Evolutionary conservation across 1,140 invertebrate species (phyloP).

Genomic region (Drosophila athabasca): DNA sequence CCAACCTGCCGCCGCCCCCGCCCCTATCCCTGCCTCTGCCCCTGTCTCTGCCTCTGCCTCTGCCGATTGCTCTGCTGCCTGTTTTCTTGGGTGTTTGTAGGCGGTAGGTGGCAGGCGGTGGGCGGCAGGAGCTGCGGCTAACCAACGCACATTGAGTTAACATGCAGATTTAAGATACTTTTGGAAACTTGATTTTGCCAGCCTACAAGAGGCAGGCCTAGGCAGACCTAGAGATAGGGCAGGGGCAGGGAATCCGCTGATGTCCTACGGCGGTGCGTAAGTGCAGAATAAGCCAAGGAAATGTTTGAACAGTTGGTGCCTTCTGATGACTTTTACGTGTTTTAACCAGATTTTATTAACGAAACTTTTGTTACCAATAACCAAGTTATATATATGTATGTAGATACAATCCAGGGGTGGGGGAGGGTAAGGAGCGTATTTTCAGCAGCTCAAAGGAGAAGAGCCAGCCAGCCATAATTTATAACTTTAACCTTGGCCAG

Average conservation of each 20-base stretch:
- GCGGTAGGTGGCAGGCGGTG: background rate
- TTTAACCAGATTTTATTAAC: slow-evolving; percentile 68
- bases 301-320: slow-evolving; percentile 62
- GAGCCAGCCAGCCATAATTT: slow-evolving; percentile 56
- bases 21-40: slow-evolving; percentile 21
- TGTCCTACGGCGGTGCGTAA: slow-evolving; percentile 50
- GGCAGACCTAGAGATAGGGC: background rate
- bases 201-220: slow-evolving; percentile 1
- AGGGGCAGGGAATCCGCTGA: slow-evolving; percentile 22
- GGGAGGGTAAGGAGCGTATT: no score
- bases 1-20: slow-evolving; percentile 38
- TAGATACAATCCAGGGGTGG: no score
- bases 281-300: slow-evolving; percentile 65
- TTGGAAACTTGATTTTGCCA: slow-evolving; percentile 62
- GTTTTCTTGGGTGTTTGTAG: no score
- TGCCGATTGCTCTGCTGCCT: background rate
- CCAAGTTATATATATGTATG: slow-evolving; percentile 36
- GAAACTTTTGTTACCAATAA: slow-evolving; percentile 60
- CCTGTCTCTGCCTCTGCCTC: background rate
- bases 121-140: slow-evolving; percentile 34
- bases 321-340: slow-evolving; percentile 65
- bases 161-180: slow-evolving; percentile 78
- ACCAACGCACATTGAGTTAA: slow-evolving; percentile 72
- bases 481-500: slow-evolving; percentile 71
- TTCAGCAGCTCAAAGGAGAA: background rate